A percentile compares a stretch with the other conserved stretches of the same genome.
phyloP scores from a whole-genome alignment of 2,888 invertebrate species.

The Urechis unicinctus region DNA sequence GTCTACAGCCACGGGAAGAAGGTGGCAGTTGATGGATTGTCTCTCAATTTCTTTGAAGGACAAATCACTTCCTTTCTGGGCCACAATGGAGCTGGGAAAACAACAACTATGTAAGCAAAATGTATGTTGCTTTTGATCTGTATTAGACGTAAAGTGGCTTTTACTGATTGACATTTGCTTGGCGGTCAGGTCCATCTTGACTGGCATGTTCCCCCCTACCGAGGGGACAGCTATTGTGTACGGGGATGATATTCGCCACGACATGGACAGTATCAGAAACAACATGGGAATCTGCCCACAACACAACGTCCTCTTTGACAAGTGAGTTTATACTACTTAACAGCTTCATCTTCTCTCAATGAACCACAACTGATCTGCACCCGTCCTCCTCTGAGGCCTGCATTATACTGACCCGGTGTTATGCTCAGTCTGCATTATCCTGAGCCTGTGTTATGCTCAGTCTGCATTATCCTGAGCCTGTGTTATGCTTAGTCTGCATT shows the following conservation, averaged over 20 bases:
- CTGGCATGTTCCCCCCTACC: constrained; percentile 68
- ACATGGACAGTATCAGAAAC: constrained; percentile 64
- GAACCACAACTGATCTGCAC: no score
- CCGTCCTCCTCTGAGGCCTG: no score
- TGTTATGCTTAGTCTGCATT: no score
- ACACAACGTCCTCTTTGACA: constrained; percentile 70
- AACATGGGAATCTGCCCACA: constrained; percentile 85
- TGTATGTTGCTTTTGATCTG: not conserved
- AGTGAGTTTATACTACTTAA: constrained; percentile 37
- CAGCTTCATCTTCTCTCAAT: no score
- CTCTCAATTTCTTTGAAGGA: constrained; percentile 71
- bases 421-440: no score
- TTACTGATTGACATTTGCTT: no score
- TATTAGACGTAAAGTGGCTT: not conserved
- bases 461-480: no score
- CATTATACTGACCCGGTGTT: no score
- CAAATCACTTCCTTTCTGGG: constrained; percentile 82
- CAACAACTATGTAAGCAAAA: constrained; percentile 70
- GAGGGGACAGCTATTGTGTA: constrained; percentile 69
- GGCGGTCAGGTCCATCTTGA: constrained; percentile 44
- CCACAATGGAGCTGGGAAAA: constrained; percentile 88
- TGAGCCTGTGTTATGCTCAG: no score
- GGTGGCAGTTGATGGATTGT: constrained; percentile 64
- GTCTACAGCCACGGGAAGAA: constrained; percentile 38
- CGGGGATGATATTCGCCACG: constrained; percentile 64